phyloP scores from a whole-genome alignment of 2,797 vertebrate species.

The Phylloscopus collybita region DNA sequence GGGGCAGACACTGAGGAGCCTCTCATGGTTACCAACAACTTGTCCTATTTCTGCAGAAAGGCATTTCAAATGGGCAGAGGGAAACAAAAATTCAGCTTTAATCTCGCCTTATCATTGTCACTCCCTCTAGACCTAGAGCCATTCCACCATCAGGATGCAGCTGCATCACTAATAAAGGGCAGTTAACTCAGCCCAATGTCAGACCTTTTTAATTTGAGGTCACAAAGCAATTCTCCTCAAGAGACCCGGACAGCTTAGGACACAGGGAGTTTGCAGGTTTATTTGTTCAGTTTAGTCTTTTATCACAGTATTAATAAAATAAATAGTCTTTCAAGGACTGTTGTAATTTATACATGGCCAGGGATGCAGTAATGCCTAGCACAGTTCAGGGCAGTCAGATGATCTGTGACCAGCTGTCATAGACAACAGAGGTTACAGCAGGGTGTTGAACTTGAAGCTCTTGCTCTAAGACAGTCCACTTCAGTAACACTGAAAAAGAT shows the following conservation, averaged over 20 bases:
- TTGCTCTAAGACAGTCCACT: background rate
- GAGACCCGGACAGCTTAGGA: background rate
- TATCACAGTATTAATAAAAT: background rate
- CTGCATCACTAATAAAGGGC: background rate
- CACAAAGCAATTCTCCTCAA: background rate
- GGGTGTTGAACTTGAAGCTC: background rate
- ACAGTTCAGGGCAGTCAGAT: background rate
- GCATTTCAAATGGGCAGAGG: background rate
- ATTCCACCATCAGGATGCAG: background rate
- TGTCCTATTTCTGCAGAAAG: background rate
- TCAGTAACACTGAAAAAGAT: background rate
- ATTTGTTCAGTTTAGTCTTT: background rate
- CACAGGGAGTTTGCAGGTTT: accelerated
- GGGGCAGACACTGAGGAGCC: background rate
- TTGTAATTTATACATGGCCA: background rate
- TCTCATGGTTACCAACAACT: background rate
- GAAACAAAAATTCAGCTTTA: background rate
- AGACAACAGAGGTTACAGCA: background rate
- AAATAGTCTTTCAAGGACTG: background rate
- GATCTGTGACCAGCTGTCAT: background rate
- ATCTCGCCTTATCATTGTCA: background rate
- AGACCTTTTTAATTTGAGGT: background rate
- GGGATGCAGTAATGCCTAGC: background rate
- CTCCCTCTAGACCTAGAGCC: background rate
- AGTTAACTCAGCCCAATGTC: background rate